Percentiles rank a stretch among this genome's conserved stretches.
These are phyloP conservation scores for Tyria jacobaeae DNA, from an alignment of 2,888 invertebrate genomes.

Conservation along the genomic window DNA sequence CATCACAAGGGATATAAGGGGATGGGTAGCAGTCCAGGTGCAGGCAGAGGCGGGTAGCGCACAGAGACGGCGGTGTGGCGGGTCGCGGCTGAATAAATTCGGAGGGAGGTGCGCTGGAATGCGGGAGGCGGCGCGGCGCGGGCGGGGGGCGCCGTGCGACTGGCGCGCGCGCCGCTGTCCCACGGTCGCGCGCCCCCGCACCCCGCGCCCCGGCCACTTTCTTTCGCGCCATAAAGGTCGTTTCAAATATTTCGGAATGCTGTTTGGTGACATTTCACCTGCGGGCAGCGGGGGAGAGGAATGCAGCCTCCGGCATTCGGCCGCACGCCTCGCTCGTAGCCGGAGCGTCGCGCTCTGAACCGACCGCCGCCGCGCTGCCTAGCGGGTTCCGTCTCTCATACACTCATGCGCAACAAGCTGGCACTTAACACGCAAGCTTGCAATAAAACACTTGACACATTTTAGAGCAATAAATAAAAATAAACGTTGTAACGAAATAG, in stretches of 20 bases:
- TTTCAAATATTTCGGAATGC: constrained; percentile 87
- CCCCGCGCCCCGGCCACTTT: constrained; percentile 77
- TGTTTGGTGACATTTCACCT: constrained; percentile 86
- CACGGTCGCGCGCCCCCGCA: constrained; percentile 88
- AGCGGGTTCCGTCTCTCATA: constrained; percentile 26
- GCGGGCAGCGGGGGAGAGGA: constrained; percentile 72
- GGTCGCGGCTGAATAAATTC: constrained; percentile 85
- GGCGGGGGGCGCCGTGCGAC: constrained; percentile 82
- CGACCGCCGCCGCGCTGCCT: constrained; percentile 42
- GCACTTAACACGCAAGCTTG: constrained; percentile 3
- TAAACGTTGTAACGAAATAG: not conserved
- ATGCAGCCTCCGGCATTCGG: constrained; percentile 74
- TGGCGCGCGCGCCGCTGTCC: constrained; percentile 88
- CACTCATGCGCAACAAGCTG: constrained; percentile 10
- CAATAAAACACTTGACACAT: not conserved
- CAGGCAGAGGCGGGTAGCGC: constrained; percentile 25
- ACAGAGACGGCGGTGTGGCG: constrained; percentile 44
- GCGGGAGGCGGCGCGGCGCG: constrained; percentile 74
- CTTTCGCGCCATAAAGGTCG: constrained; percentile 87
- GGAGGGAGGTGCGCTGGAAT: constrained; percentile 82
- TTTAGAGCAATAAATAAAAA: not conserved
- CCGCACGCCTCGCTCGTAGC: constrained; percentile 59
- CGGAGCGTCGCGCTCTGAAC: constrained; percentile 50
- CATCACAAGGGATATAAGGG: not conserved
- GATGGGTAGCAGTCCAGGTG: constrained; percentile 18